Evolutionary conservation across 1,140 invertebrate species (phyloP).

Genomic region (Thaumatotibia leucotreta): DNA sequence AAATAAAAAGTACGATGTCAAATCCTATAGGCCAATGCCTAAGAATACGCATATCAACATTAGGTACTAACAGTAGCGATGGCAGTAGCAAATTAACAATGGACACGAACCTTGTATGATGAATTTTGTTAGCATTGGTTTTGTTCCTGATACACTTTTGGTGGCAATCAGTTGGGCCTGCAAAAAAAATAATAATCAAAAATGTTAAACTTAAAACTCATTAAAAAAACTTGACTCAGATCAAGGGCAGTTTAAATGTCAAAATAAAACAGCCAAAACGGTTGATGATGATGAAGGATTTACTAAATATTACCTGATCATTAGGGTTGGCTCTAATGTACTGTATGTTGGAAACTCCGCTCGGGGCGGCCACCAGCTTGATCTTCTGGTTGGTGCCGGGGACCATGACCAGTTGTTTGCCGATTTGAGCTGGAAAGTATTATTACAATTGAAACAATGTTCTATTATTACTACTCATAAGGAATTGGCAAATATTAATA

Average conservation of each 20-base stretch:
- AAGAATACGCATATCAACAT: too few relatives aligned
- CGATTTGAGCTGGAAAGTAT: slow-evolving; percentile 75
- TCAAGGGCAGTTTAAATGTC: too few relatives aligned
- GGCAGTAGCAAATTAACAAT: background rate
- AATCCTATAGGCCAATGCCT: too few relatives aligned
- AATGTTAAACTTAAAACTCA: background rate
- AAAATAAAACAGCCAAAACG: background rate
- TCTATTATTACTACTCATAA: too few relatives aligned
- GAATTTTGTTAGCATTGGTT: slow-evolving; percentile 45
- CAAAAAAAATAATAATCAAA: slow-evolving; percentile 23
- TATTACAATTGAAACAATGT: slow-evolving; percentile 2
- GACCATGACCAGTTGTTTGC: slow-evolving; percentile 72
- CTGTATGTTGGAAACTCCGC: slow-evolving; percentile 31
- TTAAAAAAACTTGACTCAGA: too few relatives aligned
- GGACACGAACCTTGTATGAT: slow-evolving; percentile 44
- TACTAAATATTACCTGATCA: slow-evolving; percentile 35
- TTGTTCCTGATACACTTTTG: slow-evolving; percentile 27
- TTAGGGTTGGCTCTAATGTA: slow-evolving; percentile 32
- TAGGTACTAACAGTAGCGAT: background rate
- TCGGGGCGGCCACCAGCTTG: slow-evolving; percentile 40
- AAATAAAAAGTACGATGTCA: too few relatives aligned
- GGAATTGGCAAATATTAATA: too few relatives aligned
- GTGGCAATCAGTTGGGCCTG: slow-evolving; percentile 40
- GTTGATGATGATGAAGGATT: too few relatives aligned
- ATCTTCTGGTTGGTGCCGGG: slow-evolving; percentile 51